Evolutionary conservation across 2,797 vertebrate genomes (phyloP), one percentile per base, ranked within the genome.

Genomic region (Acestrorhynchus altus): DNA sequence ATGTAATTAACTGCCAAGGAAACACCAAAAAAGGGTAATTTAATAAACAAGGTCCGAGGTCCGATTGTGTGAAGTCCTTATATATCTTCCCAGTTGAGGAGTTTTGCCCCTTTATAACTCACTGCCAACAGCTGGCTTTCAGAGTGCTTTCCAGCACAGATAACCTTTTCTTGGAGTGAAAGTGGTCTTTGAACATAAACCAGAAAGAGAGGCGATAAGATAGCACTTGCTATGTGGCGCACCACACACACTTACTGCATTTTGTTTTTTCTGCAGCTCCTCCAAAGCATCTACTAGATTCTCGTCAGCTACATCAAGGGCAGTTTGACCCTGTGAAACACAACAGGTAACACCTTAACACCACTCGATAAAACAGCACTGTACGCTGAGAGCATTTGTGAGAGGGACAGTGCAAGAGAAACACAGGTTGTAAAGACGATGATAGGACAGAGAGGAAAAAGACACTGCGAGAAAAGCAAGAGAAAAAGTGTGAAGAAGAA

Each of bases 211-310:
- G 54, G 63, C 49, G 82, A 83, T 85, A 82, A 85, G 80, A 83
- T 78, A 78, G 88, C 85, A 91, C 83, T 81, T 89, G 89, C 80
- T 54, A 68, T 79, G 77, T 74, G 71, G 83, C 85, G 89, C 88
- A 75, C 61, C 86, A 88, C 84, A 44, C 28, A 78, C 11, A 61
- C 93, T 89, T 84, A 94, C 93, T 22, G 90, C 91, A 0, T 94
- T 94, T 84, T 96, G 95, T 83, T 95, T 95, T 85, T 94, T 94
- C 91, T 94, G 93, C 18, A 96, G 89, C 87, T 96, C 93, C 88
- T 95, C 94, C 83, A 96, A 88, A 20, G 83, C 54, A 73, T 94
- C 93, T 74, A 88, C 88, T 0, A 96, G 87, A 82, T 89, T 94
- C 86, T 96, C 95, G 59, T 96, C 94, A 0, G 93, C 91, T 28